Base-by-base conservation (phyloP, 2,888 invertebrate species). In the Heliconius charithonia region DNA sequence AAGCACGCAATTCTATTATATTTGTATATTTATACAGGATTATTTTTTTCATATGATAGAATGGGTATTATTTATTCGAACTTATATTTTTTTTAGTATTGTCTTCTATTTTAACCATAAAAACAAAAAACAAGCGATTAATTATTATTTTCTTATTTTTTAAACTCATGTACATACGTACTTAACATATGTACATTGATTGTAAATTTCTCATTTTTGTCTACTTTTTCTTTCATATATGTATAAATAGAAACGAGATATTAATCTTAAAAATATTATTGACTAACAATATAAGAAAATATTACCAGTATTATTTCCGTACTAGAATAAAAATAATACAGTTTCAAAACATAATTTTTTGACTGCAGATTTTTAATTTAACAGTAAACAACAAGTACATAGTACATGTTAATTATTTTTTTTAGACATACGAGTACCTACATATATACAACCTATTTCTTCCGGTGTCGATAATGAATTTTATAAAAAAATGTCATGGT, bases 1-100 rank as follows among this genome's bases (percentile, higher is more conserved):
- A 37, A 63, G 51, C 82, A 82, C 77, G 82, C 80, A 77, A 81
- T 69, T 72, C 71, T 75, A 9, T 62, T 74, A 73, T 63, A 63
- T 32, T 16, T 29, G 13, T 32, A 6, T 62, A 32, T 10, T 6
- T 41, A 25, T 32, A 63, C 10, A 22, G 27, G 12, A 59, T 59
- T 59, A 59, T 59, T 63, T 41, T 51, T n/a, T 27, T 22, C 19
- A 37, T 37, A 25, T 73, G 56, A 2, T 37, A 73, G 6, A n/a
- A 7, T 13, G 25, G 4, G 0, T 22, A 45, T 9, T 56, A n/a
- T 56, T 51, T 71, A 56, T 71, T 29, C 7, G 13, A 22, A 51
- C 29, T 71, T 51, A 29, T 45, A 29, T 0, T 56, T 56, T 69
- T 69, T 16, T 7, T 45, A 41, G 13, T 13, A 41, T 41, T 41